Base-by-base conservation (phyloP, 2,797 vertebrate species). In the Pseudopleuronectes americanus region DNA sequence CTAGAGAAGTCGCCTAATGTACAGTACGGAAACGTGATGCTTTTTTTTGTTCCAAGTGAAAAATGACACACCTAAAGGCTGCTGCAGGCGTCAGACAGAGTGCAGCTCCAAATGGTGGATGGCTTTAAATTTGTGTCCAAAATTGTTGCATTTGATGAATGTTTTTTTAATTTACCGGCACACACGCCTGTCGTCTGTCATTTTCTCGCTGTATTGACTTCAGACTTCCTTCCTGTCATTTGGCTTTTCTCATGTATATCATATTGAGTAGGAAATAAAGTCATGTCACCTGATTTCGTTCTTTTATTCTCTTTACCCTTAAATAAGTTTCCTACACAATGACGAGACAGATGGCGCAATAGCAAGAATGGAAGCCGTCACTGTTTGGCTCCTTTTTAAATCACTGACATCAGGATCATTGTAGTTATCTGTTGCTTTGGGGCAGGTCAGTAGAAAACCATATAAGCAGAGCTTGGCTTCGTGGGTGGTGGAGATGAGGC, bases 1-100 rank as follows among this genome's bases (percentile, higher is more conserved):
- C 74, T 13, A n/a, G 68, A 80, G 78, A 65, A 61, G 58, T 47
- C 49, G 56, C 73, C 52, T 55, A 78, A 68, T 73, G 64, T 76
- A 82, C 63, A 54, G 57, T 47, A 76, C 5, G 45, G 59, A 61
- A 77, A 78, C 16, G 6, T 51, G 33, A 14, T 43, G 36, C 36
- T 31, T n/a, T 38, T 63, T 74, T 76, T 62, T 67, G 38, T 70
- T 65, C 16, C 55, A 3, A 64, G 65, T 64, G 55, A 79, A 79
- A 85, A 77, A 71, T 64, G 14, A 60, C 22, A 68, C 47, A 53
- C 49, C 57, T 70, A 56, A 75, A 71, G 38, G 23, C 58, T 63
- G 70, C 80, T 64, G 43, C 48, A 16, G 31, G 49, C 22, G 51
- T 80, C 54, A 76, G 56, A 71, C 52, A 43, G 26, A 76, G 19